Base-by-base conservation (phyloP, 2,888 invertebrate species). In the Acronicta aceris region DNA sequence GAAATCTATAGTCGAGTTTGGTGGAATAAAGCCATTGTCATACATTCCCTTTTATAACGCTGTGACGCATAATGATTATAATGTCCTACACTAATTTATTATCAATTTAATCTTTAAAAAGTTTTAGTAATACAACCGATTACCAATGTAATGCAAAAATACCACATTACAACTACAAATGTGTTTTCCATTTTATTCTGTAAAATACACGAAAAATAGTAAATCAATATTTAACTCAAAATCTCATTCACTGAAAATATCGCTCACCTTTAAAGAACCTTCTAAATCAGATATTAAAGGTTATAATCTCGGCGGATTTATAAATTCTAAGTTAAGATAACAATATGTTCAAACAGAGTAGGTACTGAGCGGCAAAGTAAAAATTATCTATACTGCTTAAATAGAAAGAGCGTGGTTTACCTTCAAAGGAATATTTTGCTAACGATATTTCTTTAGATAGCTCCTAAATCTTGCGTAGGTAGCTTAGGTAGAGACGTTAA, bases 271-370 rank as follows among this genome's bases (percentile, higher is more conserved):
- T 41, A 40, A 56, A n/a, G 52, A 47, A 73, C 50, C 49, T 60
- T 72, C 42, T 41, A 47, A 53, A 61, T 70, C 45, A 57, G 53
- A 48, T 62, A 68, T 73, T 68, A 53, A 69, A 54, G 64, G 59
- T 36, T 59, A 45, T 25, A 57, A 59, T 56, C 55, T 53, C 59
- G 45, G 53, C 12, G 38, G 52, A 25, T 17, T 30, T 17, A 36
- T 52, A 51, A 33, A 43, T 42, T 72, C 46, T 61, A 43, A 43
- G 36, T 42, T 36, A 36, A 47, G 38, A 55, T 58, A 58, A 46
- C 51, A 53, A 25, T 47, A 65, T 27, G 12, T 38, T 38, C 38
- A 38, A 5, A 1, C 50, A 43, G n/a, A n/a, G n/a, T n/a, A n/a
- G n/a, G n/a, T n/a, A n/a, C n/a, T n/a, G n/a, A n/a, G 8, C 21